A percentile compares a stretch with the other conserved stretches of the same genome.
phyloP scores from a whole-genome alignment of 2,797 vertebrate species.

The Crax fasciolata region DNA sequence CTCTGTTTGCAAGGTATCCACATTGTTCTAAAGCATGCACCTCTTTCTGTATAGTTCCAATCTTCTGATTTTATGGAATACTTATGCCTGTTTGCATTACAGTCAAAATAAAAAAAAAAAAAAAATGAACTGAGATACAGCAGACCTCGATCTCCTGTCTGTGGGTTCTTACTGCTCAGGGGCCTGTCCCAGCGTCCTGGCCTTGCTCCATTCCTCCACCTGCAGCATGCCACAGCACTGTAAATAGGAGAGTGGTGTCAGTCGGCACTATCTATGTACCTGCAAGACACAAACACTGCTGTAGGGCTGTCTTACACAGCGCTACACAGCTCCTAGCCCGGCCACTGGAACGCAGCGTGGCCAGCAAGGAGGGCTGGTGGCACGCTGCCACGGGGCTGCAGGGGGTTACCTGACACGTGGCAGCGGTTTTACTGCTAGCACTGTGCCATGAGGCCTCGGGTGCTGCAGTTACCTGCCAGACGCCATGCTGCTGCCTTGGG shows the following conservation, averaged over 20 bases:
- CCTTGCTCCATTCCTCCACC: not conserved
- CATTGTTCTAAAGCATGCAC: slow-evolving; percentile 83
- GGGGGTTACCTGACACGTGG: too few species aligned
- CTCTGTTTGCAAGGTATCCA: slow-evolving; percentile 74
- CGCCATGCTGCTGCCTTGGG: not conserved
- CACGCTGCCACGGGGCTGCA: accelerated
- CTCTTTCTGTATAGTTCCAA: slow-evolving; percentile 79
- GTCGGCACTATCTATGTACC: not conserved
- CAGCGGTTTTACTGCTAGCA: not conserved
- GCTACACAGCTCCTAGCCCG: accelerated
- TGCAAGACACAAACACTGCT: not conserved
- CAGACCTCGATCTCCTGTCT: accelerated
- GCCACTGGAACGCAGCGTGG: not conserved
- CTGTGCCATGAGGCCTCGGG: accelerated
- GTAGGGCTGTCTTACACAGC: not conserved
- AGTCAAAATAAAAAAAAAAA: slow-evolving; percentile 71
- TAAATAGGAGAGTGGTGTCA: not conserved
- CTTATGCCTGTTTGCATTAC: slow-evolving; percentile 87
- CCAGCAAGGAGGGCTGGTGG: not conserved
- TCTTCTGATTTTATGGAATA: slow-evolving; percentile 82
- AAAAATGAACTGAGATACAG: slow-evolving; percentile 54
- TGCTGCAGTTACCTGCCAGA: accelerated
- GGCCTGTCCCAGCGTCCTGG: not conserved
- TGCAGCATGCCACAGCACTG: not conserved
- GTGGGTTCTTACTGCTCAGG: not conserved